Evolutionary conservation across 1,140 invertebrate genomes (phyloP).

Genomic region (Brachionus angularis): DNA sequence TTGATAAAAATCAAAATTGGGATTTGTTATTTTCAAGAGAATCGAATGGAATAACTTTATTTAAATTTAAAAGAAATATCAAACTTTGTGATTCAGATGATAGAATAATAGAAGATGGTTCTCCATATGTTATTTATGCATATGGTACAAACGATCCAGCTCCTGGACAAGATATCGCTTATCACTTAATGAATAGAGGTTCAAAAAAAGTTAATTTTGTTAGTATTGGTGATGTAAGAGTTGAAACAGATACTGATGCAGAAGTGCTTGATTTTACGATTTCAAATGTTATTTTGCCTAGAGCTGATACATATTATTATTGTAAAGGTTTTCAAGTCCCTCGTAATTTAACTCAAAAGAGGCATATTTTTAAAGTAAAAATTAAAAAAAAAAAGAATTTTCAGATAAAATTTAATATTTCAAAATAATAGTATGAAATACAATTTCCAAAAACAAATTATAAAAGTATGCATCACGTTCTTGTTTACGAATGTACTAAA

Average conservation of each 20-base stretch:
- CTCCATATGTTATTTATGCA: slow-evolving; percentile 39
- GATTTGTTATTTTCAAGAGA: slow-evolving; percentile 3
- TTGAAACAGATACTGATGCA: background rate
- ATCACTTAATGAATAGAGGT: slow-evolving; percentile 31
- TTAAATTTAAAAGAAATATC: slow-evolving; percentile 42
- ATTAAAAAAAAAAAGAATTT: too few species aligned
- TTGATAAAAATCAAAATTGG: slow-evolving; percentile 44
- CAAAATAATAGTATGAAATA: too few species aligned
- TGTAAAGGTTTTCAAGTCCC: slow-evolving; percentile 10
- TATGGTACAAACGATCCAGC: slow-evolving; percentile 43
- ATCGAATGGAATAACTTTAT: slow-evolving; percentile 27
- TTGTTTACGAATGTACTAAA: slow-evolving; percentile 24
- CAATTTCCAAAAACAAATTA: slow-evolving; percentile 34
- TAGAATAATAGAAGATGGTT: background rate
- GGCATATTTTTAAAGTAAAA: slow-evolving; percentile 36
- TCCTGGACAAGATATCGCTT: background rate
- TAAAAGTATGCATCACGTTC: slow-evolving; percentile 26
- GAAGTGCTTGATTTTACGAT: slow-evolving; percentile 9
- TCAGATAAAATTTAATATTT: too few species aligned
- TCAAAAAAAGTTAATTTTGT: background rate
- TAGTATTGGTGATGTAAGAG: background rate
- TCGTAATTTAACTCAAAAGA: background rate
- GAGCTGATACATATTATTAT: slow-evolving; percentile 19
- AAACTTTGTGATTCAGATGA: slow-evolving; percentile 38
- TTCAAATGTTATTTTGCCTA: slow-evolving; percentile 28